A percentile compares a stretch with the other conserved stretches of the same genome.
Evolutionary conservation across 2,888 invertebrate species (phyloP).

Genomic region (Parnassius orleans): DNA sequence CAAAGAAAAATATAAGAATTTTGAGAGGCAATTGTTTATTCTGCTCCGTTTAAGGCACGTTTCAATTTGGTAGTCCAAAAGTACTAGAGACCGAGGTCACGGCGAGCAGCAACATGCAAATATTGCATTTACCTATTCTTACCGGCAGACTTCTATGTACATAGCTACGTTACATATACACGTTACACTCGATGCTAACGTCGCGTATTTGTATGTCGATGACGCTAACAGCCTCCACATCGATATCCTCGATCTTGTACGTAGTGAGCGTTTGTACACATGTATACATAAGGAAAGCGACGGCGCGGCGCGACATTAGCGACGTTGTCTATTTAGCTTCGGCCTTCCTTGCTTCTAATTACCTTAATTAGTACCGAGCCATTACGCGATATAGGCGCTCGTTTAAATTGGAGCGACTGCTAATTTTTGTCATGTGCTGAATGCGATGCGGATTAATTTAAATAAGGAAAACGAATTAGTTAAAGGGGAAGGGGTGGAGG

Average conservation of each 20-base stretch:
- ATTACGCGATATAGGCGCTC: conserved; percentile 61
- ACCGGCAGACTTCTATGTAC: conserved; percentile 49
- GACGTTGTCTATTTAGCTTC: conserved; percentile 38
- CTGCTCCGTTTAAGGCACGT: conserved; percentile 58
- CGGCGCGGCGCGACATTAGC: conserved; percentile 34
- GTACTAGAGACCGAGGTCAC: conserved; percentile 51
- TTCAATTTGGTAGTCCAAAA: conserved; percentile 69
- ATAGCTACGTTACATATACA: conserved; percentile 10
- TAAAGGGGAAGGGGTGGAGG: background rate
- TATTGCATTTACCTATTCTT: conserved; percentile 60
- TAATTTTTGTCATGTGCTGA: conserved; percentile 69
- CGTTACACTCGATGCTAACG: conserved; percentile 54
- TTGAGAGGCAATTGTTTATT: conserved; percentile 46
- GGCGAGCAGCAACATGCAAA: conserved; percentile 65
- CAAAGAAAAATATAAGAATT: background rate
- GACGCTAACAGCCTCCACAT: conserved; percentile 37
- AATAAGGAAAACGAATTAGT: conserved; percentile 63
- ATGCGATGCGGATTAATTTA: conserved; percentile 69
- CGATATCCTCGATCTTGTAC: conserved; percentile 35
- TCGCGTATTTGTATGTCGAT: conserved; percentile 41
- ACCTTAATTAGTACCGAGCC: conserved; percentile 69
- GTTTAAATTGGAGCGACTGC: conserved; percentile 72
- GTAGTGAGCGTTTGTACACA: conserved; percentile 28
- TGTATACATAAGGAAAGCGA: conserved; percentile 31
- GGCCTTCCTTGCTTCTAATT: conserved; percentile 59